Percentiles rank a stretch among this genome's conserved stretches.
Conservation (phyloP, 2,797 vertebrate species). For the Pempheris klunzingeri region DNA sequence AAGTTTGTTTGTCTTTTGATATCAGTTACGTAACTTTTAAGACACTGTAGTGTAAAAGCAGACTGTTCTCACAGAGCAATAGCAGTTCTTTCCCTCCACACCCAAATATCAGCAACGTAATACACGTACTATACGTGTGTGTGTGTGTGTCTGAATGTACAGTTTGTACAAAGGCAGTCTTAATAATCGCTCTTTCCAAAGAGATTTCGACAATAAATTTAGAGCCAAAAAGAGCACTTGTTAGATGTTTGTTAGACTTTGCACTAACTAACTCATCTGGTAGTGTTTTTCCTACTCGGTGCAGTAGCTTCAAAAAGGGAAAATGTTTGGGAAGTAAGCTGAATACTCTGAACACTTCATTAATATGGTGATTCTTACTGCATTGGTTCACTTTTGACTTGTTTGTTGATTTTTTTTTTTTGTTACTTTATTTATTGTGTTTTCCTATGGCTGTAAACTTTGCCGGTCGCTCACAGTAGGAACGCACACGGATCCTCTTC, state of each 20-base stretch:
- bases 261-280: slow-evolving; percentile 24
- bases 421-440: slow-evolving; percentile 55
- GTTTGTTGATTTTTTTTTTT: slow-evolving; percentile 46
- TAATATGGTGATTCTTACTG: slow-evolving; percentile 50
- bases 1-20: slow-evolving; percentile 73
- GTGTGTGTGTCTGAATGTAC: slow-evolving; percentile 38
- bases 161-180: slow-evolving; percentile 35
- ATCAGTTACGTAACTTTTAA: slow-evolving; percentile 54
- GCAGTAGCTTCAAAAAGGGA: slow-evolving; percentile 39
- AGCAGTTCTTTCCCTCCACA: slow-evolving; percentile 47
- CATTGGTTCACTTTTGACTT: slow-evolving; percentile 47
- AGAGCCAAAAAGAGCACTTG: slow-evolving; percentile 41
- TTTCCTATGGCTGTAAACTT: slow-evolving; percentile 73
- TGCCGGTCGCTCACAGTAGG: slow-evolving; percentile 47
- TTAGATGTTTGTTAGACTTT: slow-evolving; percentile 28
- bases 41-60: slow-evolving; percentile 39
- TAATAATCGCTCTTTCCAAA: slow-evolving; percentile 47
- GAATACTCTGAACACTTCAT: slow-evolving; percentile 64
- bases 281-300: slow-evolving; percentile 38
- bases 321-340: slow-evolving; percentile 41
- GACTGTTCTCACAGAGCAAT: slow-evolving; percentile 69
- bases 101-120: slow-evolving; percentile 39
- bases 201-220: slow-evolving; percentile 26
- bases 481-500: slow-evolving; percentile 30
- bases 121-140: slow-evolving; percentile 5